Conservation (phyloP, 2,888 invertebrate genomes). For the Trissoscelio sp. region DNA sequence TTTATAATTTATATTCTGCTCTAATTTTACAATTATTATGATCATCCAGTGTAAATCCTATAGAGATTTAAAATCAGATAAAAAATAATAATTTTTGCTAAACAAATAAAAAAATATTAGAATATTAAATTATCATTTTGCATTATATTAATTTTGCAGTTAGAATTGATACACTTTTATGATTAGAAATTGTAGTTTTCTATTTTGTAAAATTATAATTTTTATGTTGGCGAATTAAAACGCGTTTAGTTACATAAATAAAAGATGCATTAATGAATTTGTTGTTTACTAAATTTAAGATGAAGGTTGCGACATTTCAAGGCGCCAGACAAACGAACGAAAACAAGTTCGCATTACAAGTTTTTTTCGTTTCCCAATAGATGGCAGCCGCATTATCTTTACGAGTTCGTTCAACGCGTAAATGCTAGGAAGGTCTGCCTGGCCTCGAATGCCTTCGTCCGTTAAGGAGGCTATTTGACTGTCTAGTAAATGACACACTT, state of each 20-base stretch:
- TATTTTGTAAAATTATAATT: slow-evolving; percentile 13
- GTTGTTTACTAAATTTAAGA: slow-evolving; percentile 44
- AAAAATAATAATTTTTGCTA: too few relatives aligned
- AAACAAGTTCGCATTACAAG: slow-evolving; percentile 73
- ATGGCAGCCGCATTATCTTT: slow-evolving; percentile 83
- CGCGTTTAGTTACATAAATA: slow-evolving; percentile 14
- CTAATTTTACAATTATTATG: not conserved
- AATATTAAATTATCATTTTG: too few relatives aligned
- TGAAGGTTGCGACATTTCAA: slow-evolving; percentile 42
- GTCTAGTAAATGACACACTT: slow-evolving; percentile 67
- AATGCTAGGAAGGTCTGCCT: slow-evolving; percentile 67
- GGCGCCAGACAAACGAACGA: slow-evolving; percentile 61
- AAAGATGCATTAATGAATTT: slow-evolving; percentile 28
- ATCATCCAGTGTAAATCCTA: slow-evolving; percentile 28
- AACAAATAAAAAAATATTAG: too few relatives aligned
- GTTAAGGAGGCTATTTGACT: slow-evolving; percentile 63
- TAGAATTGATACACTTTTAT: slow-evolving; percentile 5
- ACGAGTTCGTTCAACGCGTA: slow-evolving; percentile 71
- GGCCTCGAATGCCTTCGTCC: slow-evolving; percentile 67
- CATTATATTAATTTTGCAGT: not conserved
- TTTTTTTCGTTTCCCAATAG: slow-evolving; percentile 80
- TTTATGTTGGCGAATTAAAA: not conserved
- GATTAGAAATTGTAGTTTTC: too few relatives aligned
- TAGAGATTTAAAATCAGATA: too few relatives aligned
- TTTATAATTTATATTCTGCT: too few relatives aligned